Conservation (phyloP, 2,888 invertebrate genomes). For the Hipparchia sbordonii region DNA sequence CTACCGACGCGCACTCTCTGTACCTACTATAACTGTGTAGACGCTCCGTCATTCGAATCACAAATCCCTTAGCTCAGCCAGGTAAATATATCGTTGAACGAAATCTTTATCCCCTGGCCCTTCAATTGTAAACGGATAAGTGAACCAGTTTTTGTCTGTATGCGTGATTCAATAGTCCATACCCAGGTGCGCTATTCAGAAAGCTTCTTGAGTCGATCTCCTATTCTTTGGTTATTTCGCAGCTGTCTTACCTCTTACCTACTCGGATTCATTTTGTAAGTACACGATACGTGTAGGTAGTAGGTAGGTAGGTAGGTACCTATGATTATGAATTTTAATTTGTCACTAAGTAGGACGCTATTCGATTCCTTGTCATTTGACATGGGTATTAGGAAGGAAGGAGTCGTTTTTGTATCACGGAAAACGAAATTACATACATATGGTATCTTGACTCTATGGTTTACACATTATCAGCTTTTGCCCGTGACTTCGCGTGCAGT, state of each 20-base stretch:
- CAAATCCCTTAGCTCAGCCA: slow-evolving; percentile 14
- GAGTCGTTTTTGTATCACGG: background rate
- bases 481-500: too few species aligned
- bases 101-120: slow-evolving; percentile 20
- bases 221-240: slow-evolving; percentile 27
- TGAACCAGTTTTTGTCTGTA: slow-evolving; percentile 24
- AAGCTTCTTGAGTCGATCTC: slow-evolving; percentile 29
- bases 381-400: background rate
- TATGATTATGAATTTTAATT: slow-evolving; percentile 9
- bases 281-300: background rate
- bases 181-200: slow-evolving; percentile 40
- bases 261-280: background rate
- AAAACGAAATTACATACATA: too few species aligned
- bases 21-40: background rate
- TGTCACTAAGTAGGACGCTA: background rate
- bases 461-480: too few species aligned
- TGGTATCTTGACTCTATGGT: too few species aligned
- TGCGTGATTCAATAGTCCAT: slow-evolving; percentile 7
- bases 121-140: slow-evolving; percentile 25
- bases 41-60: slow-evolving; percentile 2
- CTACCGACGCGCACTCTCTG: too few species aligned
- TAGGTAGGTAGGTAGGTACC: background rate
- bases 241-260: slow-evolving; percentile 13
- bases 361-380: background rate
- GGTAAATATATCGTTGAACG: slow-evolving; percentile 18